These are phyloP conservation scores for Macropis europaea DNA, from an alignment of 2,888 invertebrate species.

Conservation along the genomic window DNA sequence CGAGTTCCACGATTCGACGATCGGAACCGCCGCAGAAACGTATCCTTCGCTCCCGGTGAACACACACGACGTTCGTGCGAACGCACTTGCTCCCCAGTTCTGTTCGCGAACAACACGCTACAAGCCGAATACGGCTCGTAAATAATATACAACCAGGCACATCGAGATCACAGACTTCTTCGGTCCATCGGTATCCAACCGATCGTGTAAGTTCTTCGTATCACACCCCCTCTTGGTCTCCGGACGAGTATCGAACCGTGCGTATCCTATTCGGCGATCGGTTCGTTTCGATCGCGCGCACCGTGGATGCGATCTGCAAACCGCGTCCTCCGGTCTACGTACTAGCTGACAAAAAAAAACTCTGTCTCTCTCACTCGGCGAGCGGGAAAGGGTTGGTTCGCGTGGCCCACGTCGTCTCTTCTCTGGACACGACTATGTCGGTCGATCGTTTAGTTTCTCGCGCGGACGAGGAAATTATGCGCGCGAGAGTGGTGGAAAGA, in stretches of 20 bases:
- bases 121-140: constrained; percentile 34
- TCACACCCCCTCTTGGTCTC: neutral
- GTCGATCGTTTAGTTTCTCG: constrained; percentile 16
- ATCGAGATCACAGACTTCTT: constrained; percentile 63
- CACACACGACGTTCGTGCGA: constrained; percentile 16
- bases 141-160: constrained; percentile 58
- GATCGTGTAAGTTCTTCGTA: constrained; percentile 28
- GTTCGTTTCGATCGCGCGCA: neutral
- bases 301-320: neutral
- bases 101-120: constrained; percentile 11
- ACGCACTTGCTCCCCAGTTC: constrained; percentile 21
- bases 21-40: constrained; percentile 3
- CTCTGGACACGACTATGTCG: neutral
- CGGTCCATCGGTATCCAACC: constrained; percentile 48
- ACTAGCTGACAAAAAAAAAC: neutral
- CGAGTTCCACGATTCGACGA: neutral
- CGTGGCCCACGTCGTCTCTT: constrained; percentile 18
- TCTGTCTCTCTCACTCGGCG: constrained; percentile 18
- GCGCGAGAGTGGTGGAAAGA: constrained; percentile 31
- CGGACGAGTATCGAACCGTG: constrained; percentile 6
- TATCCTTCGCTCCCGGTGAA: constrained; percentile 33
- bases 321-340: neutral
- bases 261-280: constrained; percentile 1
- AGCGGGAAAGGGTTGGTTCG: constrained; percentile 36
- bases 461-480: constrained; percentile 8